Percentiles rank a stretch among this genome's conserved stretches.
phyloP scores from a whole-genome alignment of 2,113 vertebrate genomes.

The Jacana jacana region DNA sequence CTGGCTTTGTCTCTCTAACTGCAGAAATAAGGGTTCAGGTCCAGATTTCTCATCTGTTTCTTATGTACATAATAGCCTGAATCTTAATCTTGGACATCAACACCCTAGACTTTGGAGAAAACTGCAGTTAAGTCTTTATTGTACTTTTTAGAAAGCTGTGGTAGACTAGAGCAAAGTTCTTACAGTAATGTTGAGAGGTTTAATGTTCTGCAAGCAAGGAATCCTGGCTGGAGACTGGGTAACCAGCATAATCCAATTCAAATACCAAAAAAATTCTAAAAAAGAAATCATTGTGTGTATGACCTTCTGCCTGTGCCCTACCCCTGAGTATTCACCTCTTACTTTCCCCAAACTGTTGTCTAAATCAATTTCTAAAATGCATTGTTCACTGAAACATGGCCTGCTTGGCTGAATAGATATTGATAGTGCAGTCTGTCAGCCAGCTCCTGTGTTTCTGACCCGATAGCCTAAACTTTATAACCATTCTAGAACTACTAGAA shows the following conservation, averaged over 20 bases:
- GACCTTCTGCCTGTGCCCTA: background rate
- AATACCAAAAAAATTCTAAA: background rate
- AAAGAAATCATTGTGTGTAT: background rate
- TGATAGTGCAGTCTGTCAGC: background rate
- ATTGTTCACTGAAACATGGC: background rate
- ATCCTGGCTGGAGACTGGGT: background rate
- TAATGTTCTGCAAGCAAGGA: background rate
- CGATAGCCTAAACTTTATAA: background rate
- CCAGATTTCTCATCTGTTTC: conserved; percentile 54
- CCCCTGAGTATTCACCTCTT: background rate
- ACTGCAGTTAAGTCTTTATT: background rate
- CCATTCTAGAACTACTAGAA: background rate
- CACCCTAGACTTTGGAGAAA: conserved; percentile 9
- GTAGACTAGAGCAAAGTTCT: background rate
- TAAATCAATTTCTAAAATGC: background rate
- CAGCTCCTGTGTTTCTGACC: background rate
- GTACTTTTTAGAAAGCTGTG: background rate
- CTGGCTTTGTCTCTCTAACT: conserved; percentile 23
- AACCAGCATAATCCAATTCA: background rate
- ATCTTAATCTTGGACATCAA: conserved; percentile 25
- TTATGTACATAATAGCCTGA: conserved; percentile 12
- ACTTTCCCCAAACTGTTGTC: background rate
- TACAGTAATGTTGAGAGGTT: background rate
- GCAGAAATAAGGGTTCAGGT: background rate
- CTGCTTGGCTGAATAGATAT: background rate